Conservation (phyloP, 2,113 vertebrate species). For the Oncorhynchus masou region DNA sequence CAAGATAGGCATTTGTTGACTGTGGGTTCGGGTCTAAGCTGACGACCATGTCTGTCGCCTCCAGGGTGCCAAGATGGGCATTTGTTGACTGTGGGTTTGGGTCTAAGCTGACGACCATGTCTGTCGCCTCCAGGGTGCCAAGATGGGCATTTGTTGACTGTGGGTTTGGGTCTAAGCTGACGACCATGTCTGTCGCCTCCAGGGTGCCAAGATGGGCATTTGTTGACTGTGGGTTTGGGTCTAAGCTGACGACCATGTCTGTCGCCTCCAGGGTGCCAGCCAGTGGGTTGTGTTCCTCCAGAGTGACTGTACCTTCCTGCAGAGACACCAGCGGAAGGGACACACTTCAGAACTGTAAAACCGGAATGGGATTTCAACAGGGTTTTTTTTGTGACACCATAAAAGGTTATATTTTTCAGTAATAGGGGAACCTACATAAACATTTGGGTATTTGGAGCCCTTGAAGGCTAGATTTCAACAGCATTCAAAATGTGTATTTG, state of each 20-base stretch:
- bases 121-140: slow-evolving; percentile 75
- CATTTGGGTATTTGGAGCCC: too few relatives aligned
- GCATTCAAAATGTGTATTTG: neutral
- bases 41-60: slow-evolving; percentile 78
- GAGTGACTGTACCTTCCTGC: slow-evolving; percentile 48
- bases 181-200: too few relatives aligned
- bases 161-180: too few relatives aligned
- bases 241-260: too few relatives aligned
- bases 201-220: too few relatives aligned
- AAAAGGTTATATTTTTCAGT: too few relatives aligned
- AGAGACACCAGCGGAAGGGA: slow-evolving; percentile 44
- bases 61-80: slow-evolving; percentile 76
- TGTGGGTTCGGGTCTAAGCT: slow-evolving; percentile 78
- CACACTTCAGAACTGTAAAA: slow-evolving; percentile 39
- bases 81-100: slow-evolving; percentile 76
- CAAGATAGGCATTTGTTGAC: slow-evolving; percentile 76
- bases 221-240: too few relatives aligned
- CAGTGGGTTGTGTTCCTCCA: slow-evolving; percentile 50
- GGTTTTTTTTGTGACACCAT: neutral
- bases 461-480: too few relatives aligned
- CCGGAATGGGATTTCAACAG: neutral
- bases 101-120: slow-evolving; percentile 80
- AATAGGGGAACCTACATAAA: too few relatives aligned
- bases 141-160: too few relatives aligned
- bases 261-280: slow-evolving; percentile 75